phyloP scores from a whole-genome alignment of 53 echinoderm and acorn worm species.

The Paracentrotus lividus region DNA sequence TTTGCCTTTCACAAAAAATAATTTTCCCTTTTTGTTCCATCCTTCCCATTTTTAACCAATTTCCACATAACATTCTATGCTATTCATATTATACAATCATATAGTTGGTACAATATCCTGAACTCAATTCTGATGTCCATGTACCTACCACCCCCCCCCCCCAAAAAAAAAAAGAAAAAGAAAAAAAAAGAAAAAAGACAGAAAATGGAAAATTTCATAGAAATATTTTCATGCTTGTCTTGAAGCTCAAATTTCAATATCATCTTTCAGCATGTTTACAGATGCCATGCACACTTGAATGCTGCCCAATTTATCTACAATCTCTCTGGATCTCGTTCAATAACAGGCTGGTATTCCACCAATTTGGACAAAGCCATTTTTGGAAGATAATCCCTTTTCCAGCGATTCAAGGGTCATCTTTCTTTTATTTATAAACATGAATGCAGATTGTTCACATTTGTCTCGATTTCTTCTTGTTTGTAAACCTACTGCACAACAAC shows the following conservation, averaged over 20 bases:
- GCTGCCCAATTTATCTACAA: background rate
- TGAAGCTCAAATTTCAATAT: background rate
- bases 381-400: conserved; percentile 14
- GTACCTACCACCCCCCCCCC: too few species aligned
- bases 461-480: background rate
- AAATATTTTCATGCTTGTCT: background rate
- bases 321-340: background rate
- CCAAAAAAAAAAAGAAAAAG: too few species aligned
- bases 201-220: background rate
- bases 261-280: background rate
- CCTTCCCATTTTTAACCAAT: too few species aligned
- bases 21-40: too few species aligned
- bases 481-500: background rate
- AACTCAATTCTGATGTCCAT: too few species aligned
- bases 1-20: too few species aligned
- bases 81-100: too few species aligned
- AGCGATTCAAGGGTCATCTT: background rate
- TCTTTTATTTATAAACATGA: background rate
- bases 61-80: too few species aligned
- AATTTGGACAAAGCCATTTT: background rate
- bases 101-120: too few species aligned
- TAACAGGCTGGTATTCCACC: background rate
- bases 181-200: too few species aligned
- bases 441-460: background rate
- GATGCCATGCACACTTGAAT: background rate